These are phyloP conservation scores for Leucophenga montana DNA, from an alignment of 2,888 invertebrate genomes.

Conservation along the genomic window DNA sequence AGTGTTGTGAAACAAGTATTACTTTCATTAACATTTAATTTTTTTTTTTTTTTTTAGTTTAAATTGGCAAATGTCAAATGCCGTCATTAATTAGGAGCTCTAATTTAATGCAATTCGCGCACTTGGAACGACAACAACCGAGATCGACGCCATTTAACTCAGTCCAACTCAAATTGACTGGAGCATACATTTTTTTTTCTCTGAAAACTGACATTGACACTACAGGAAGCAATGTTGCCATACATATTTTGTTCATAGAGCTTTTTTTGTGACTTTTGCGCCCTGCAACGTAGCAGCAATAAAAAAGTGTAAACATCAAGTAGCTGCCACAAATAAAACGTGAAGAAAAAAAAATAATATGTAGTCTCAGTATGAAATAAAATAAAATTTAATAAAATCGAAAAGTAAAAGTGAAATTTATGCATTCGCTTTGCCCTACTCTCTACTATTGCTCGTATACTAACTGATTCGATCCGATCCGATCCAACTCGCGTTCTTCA, in stretches of 20 bases:
- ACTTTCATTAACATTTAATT: not conserved
- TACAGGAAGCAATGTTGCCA: not conserved
- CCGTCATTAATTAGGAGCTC: conserved; percentile 41
- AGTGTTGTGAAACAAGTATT: conserved; percentile 8
- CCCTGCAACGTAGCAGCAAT: conserved; percentile 20
- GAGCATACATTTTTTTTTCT: not conserved
- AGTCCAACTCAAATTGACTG: not conserved
- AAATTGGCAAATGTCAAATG: conserved; percentile 44
- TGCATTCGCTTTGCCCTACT: conserved; percentile 40
- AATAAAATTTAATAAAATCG: conserved; percentile 26
- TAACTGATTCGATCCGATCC: not conserved
- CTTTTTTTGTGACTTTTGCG: conserved; percentile 27
- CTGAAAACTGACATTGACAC: not conserved
- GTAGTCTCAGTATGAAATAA: conserved; percentile 8
- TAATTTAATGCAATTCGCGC: not conserved
- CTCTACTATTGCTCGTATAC: not conserved
- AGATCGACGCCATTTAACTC: not conserved
- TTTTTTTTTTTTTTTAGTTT: conserved; percentile 2
- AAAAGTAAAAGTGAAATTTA: conserved; percentile 64
- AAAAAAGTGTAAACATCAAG: conserved; percentile 33
- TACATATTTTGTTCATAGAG: not conserved
- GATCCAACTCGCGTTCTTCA: not conserved
- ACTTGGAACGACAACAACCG: too few species aligned
- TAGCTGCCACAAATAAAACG: conserved; percentile 50
- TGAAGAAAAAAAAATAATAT: conserved; percentile 48